A percentile compares a stretch with the other conserved stretches of the same genome.
Conservation (phyloP, 2,888 invertebrate species). For the Nematopogon swammerdamellus region DNA sequence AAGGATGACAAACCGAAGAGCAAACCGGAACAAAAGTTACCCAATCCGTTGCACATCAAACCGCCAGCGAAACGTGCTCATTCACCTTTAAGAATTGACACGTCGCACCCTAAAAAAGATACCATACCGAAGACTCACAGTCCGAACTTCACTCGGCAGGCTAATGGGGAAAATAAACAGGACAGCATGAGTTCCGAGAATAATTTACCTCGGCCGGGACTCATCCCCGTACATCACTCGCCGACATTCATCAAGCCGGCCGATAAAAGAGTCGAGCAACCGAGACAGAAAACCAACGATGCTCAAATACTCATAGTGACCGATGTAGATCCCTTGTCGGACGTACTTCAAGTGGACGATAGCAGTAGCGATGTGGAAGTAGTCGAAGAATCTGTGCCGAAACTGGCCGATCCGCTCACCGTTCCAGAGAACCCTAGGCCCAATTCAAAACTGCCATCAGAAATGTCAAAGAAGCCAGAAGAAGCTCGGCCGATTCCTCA, state of each 20-base stretch:
- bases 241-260: conserved; percentile 41
- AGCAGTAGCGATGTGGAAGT: conserved; percentile 51
- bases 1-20: conserved; percentile 16
- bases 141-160: conserved; percentile 27
- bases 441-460: background rate
- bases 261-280: conserved; percentile 38
- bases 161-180: conserved; percentile 32
- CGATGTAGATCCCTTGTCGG: conserved; percentile 35
- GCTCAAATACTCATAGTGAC: conserved; percentile 29
- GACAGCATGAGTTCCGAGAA: conserved; percentile 34
- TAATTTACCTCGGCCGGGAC: conserved; percentile 35
- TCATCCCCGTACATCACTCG: conserved; percentile 38
- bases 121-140: conserved; percentile 16
- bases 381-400: conserved; percentile 56
- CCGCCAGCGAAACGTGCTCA: conserved; percentile 14
- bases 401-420: conserved; percentile 55
- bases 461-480: background rate
- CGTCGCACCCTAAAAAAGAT: conserved; percentile 25
- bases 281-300: conserved; percentile 38
- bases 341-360: conserved; percentile 35
- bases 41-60: conserved; percentile 22
- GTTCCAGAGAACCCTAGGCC: background rate
- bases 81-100: conserved; percentile 34
- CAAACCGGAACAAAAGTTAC: conserved; percentile 15
- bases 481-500: background rate